Percentiles rank a stretch among this genome's conserved stretches.
Conservation (phyloP, 2,113 vertebrate species). For the Tor tambroides region DNA sequence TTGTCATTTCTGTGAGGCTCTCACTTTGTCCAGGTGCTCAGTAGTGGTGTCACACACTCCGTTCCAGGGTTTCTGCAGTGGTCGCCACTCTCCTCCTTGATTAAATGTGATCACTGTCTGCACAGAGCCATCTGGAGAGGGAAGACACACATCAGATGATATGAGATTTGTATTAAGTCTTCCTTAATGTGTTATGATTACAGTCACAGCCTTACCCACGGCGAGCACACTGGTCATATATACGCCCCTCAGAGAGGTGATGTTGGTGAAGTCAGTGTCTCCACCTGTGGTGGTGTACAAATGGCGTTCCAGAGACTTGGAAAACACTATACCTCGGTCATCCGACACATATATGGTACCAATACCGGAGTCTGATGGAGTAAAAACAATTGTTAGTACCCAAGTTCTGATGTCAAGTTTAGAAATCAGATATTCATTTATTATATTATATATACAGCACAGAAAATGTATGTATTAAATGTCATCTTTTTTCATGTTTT, state of each 20-base stretch:
- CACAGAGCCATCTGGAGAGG: conserved; percentile 82
- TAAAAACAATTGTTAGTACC: neutral
- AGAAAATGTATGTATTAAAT: neutral
- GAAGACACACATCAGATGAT: neutral
- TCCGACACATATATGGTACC: conserved; percentile 92
- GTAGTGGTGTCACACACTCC: conserved; percentile 84
- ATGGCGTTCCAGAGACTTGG: conserved; percentile 90
- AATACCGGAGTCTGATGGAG: conserved; percentile 82
- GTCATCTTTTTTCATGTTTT: neutral
- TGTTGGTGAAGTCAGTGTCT: conserved; percentile 91
- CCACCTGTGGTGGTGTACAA: conserved; percentile 88
- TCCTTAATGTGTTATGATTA: neutral
- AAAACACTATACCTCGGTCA: conserved; percentile 88
- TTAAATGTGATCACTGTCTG: conserved; percentile 91
- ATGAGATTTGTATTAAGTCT: neutral
- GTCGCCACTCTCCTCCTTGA: conserved; percentile 88
- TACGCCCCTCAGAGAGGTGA: conserved; percentile 90
- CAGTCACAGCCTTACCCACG: conserved; percentile 76
- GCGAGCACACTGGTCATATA: conserved; percentile 90
- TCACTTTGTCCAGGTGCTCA: conserved; percentile 83
- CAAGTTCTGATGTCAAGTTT: neutral
- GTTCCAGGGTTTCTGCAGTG: conserved; percentile 83
- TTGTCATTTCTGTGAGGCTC: neutral
- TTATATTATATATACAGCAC: neutral
- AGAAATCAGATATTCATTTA: neutral